A percentile compares a stretch with the other conserved stretches of the same genome.
phyloP scores from a whole-genome alignment of 2,888 invertebrate genomes.

The Drosophila paracracens region DNA sequence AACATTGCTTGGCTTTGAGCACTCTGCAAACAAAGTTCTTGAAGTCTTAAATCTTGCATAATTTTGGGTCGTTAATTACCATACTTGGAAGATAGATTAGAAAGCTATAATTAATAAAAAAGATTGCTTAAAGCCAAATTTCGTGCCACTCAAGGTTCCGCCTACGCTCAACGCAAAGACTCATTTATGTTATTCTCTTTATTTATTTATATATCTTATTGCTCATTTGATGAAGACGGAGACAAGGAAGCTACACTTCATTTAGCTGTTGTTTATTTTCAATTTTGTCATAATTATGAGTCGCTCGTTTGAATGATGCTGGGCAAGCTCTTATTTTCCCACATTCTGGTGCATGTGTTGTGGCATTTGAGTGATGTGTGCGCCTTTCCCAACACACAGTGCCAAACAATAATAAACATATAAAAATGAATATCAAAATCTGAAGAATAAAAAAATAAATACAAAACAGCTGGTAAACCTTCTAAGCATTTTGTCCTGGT shows the following conservation, averaged over 20 bases:
- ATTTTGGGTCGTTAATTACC: neutral
- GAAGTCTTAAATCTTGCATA: neutral
- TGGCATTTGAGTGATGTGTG: constrained; percentile 37
- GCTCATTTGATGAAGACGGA: neutral
- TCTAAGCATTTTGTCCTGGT: constrained; percentile 17
- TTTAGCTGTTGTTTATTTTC: constrained; percentile 8
- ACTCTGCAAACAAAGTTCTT: neutral
- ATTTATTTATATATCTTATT: neutral
- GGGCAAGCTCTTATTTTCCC: constrained; percentile 5
- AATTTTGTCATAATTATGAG: constrained; percentile 27
- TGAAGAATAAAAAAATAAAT: constrained; percentile 9
- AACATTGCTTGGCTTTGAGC: neutral
- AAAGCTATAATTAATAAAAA: neutral
- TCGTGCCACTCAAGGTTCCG: neutral
- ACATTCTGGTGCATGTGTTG: neutral
- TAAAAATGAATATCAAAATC: constrained; percentile 50
- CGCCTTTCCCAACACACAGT: neutral
- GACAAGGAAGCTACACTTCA: neutral
- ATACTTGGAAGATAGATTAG: neutral
- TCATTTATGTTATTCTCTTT: neutral
- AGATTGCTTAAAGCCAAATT: neutral
- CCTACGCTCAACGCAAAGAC: neutral
- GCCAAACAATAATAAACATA: constrained; percentile 17
- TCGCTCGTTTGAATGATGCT: constrained; percentile 19
- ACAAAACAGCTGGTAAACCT: constrained; percentile 23